Evolutionary conservation across 2,888 invertebrate genomes (phyloP).

Genomic region (Rapana venosa): DNA sequence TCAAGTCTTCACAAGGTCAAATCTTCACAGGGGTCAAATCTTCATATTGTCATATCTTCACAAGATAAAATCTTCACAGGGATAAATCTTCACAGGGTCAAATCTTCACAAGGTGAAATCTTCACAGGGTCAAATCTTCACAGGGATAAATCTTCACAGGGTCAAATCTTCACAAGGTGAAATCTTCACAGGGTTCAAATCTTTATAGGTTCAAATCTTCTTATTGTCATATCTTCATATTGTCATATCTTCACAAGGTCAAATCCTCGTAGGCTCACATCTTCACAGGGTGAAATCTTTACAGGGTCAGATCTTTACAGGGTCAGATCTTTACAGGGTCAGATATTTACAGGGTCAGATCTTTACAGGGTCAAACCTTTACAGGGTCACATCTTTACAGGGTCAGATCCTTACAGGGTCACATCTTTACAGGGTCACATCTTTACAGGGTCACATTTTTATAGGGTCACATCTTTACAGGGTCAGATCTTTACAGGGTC

Average conservation of each 20-base stretch:
- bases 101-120: too few relatives aligned
- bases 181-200: neutral
- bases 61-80: neutral
- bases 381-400: too few relatives aligned
- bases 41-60: neutral
- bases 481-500: too few relatives aligned
- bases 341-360: neutral
- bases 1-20: neutral
- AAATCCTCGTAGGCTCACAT: neutral
- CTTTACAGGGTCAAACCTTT: too few relatives aligned
- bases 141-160: neutral
- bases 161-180: neutral
- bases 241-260: neutral
- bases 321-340: neutral
- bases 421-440: too few relatives aligned
- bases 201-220: neutral
- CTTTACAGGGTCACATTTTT: too few relatives aligned
- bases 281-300: neutral
- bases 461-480: too few relatives aligned
- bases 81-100: neutral
- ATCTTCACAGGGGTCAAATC: neutral
- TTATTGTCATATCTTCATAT: neutral
- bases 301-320: neutral
- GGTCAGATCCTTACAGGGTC: too few relatives aligned
- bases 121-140: neutral